A percentile compares a stretch with the other conserved stretches of the same genome.
phyloP scores from a whole-genome alignment of 2,888 invertebrate genomes.

The Atherix ibis region DNA sequence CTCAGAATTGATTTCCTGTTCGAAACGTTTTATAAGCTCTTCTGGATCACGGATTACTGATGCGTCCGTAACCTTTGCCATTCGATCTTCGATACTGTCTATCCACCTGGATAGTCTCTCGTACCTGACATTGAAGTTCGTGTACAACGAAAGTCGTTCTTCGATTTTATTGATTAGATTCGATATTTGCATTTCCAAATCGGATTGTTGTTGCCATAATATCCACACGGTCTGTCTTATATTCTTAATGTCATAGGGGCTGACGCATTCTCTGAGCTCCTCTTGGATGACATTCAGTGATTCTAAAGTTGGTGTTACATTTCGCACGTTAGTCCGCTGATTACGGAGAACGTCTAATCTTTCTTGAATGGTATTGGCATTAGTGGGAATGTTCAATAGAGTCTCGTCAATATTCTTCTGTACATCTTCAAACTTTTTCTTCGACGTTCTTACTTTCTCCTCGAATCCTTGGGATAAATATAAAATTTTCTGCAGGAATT shows the following conservation, averaged over 20 bases:
- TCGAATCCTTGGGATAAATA: conserved; percentile 48
- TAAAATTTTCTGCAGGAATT: conserved; percentile 52
- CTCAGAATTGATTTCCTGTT: conserved; percentile 60
- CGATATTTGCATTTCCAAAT: conserved; percentile 62
- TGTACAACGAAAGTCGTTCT: conserved; percentile 54
- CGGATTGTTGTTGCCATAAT: conserved; percentile 62
- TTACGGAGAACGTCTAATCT: conserved; percentile 46
- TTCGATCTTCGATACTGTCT: conserved; percentile 46
- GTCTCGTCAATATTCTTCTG: conserved; percentile 43
- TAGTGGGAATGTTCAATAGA: conserved; percentile 39
- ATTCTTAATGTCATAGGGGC: conserved; percentile 66
- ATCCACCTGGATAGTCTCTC: conserved; percentile 54
- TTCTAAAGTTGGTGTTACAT: conserved; percentile 45
- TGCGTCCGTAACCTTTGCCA: conserved; percentile 41
- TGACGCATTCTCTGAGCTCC: conserved; percentile 69
- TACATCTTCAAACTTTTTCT: conserved; percentile 45
- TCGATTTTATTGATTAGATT: conserved; percentile 54
- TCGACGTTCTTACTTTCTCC: conserved; percentile 41
- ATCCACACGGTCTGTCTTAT: conserved; percentile 65
- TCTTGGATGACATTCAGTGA: conserved; percentile 58
- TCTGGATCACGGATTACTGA: conserved; percentile 49
- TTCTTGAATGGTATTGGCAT: conserved; percentile 45
- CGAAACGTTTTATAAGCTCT: conserved; percentile 52
- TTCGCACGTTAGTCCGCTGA: conserved; percentile 36
- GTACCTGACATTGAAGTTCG: conserved; percentile 52